Evolutionary conservation across 2,113 vertebrate genomes (phyloP).

Genomic region (Tragelaphus buxtoni): DNA sequence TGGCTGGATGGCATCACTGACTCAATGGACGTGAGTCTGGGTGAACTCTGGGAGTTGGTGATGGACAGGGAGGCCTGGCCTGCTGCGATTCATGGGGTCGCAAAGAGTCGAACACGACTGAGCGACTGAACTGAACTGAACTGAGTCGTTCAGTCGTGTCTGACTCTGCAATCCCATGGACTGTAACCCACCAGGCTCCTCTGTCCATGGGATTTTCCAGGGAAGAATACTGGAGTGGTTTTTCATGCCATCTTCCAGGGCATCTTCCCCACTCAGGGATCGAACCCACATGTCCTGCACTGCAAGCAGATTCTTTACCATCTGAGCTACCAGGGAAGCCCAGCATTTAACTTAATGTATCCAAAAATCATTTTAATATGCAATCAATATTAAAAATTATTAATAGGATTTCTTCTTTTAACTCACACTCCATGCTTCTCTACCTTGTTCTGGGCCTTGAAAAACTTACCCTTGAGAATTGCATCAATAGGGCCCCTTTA

Average conservation of each 20-base stretch:
- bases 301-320: neutral
- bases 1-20: no score
- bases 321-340: neutral
- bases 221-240: neutral
- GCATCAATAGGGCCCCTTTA: neutral
- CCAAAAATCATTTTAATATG: neutral
- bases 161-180: neutral
- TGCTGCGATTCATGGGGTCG: fast-evolving
- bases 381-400: neutral
- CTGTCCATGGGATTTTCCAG: neutral
- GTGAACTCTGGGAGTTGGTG: no score
- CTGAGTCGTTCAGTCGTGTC: neutral
- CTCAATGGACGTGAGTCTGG: no score
- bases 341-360: neutral
- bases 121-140: neutral
- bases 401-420: neutral
- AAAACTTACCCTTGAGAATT: neutral
- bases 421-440: neutral
- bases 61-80: neutral
- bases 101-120: neutral
- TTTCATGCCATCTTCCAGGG: neutral
- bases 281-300: neutral
- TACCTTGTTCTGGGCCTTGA: neutral
- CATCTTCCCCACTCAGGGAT: neutral
- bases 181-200: neutral